Percentiles rank a stretch among this genome's conserved stretches.
Evolutionary conservation across 2,888 invertebrate genomes (phyloP).

Genomic region (Caenorhabditis sp.): DNA sequence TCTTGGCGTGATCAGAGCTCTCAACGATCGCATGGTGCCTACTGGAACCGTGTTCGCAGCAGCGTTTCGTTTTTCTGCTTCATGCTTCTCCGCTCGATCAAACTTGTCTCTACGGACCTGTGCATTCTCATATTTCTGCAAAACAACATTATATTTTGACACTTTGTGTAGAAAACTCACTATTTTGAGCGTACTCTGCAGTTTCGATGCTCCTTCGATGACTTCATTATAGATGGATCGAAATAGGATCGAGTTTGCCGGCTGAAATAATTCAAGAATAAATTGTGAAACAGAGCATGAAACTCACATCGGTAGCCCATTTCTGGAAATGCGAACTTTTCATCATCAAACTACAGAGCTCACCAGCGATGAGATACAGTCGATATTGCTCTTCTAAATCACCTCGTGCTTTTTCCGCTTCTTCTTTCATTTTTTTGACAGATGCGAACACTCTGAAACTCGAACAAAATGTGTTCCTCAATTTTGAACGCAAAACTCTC

Average conservation of each 20-base stretch:
- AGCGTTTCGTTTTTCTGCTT: constrained; percentile 10
- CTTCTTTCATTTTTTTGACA: constrained; percentile 33
- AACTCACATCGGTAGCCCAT: constrained; percentile 26
- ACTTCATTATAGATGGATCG: constrained; percentile 8
- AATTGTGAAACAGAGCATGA: background rate
- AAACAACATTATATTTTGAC: too few species aligned
- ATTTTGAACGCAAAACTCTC: constrained; percentile 20
- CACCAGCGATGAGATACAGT: constrained; percentile 43
- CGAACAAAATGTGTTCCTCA: too few species aligned
- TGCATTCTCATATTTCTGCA: constrained; percentile 53
- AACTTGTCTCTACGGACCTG: constrained; percentile 27
- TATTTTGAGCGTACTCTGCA: constrained; percentile 38
- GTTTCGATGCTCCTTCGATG: constrained; percentile 21
- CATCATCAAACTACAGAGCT: constrained; percentile 29
- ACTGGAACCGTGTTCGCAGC: background rate
- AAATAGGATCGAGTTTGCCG: constrained; percentile 16
- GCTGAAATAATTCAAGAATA: background rate
- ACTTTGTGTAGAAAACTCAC: constrained; percentile 39
- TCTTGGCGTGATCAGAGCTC: constrained; percentile 51
- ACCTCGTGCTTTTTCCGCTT: constrained; percentile 42
- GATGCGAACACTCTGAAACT: constrained; percentile 57
- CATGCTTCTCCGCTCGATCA: constrained; percentile 29
- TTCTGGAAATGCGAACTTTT: background rate
- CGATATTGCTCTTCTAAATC: constrained; percentile 61
- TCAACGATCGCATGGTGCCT: background rate